These are phyloP conservation scores for Chloroclysta siterata DNA, from an alignment of 2,888 invertebrate genomes.

Conservation along the genomic window DNA sequence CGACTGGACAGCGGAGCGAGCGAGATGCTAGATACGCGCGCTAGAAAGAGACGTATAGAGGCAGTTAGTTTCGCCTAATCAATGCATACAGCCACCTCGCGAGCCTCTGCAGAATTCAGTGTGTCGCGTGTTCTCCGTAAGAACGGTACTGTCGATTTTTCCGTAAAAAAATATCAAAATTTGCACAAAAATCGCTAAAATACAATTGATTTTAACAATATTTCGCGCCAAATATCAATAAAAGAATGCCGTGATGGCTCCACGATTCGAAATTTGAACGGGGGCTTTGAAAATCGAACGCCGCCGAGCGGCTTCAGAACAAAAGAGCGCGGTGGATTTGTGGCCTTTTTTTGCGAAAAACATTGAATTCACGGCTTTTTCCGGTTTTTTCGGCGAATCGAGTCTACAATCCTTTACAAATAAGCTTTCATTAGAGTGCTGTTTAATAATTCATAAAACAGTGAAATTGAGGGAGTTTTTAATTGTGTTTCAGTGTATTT, in stretches of 20 bases:
- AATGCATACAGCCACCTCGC: constrained; percentile 74
- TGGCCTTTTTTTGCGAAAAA: constrained; percentile 54
- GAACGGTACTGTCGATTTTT: constrained; percentile 57
- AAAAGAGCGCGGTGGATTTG: constrained; percentile 60
- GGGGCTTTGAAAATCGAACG: constrained; percentile 45
- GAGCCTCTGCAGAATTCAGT: constrained; percentile 74
- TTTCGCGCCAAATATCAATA: constrained; percentile 26
- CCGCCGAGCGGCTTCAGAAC: constrained; percentile 48
- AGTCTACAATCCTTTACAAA: constrained; percentile 15
- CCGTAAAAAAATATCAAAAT: constrained; percentile 50
- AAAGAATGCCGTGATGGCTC: constrained; percentile 19
- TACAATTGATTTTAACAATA: constrained; percentile 31
- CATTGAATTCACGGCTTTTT: constrained; percentile 21
- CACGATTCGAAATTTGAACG: constrained; percentile 34
- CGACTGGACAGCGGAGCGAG: constrained; percentile 59
- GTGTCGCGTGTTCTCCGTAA: constrained; percentile 58
- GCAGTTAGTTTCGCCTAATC: constrained; percentile 77
- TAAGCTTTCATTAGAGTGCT: constrained; percentile 21
- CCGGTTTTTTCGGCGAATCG: constrained; percentile 14
- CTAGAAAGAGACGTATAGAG: constrained; percentile 57
- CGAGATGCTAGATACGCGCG: constrained; percentile 49
- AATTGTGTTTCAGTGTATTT: constrained; percentile 29
- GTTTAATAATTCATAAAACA: constrained; percentile 9
- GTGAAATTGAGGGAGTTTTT: constrained; percentile 19
- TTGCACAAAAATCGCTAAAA: constrained; percentile 41